phyloP scores from a whole-genome alignment of 2,797 vertebrate species.

The Centroberyx gerrardi region DNA sequence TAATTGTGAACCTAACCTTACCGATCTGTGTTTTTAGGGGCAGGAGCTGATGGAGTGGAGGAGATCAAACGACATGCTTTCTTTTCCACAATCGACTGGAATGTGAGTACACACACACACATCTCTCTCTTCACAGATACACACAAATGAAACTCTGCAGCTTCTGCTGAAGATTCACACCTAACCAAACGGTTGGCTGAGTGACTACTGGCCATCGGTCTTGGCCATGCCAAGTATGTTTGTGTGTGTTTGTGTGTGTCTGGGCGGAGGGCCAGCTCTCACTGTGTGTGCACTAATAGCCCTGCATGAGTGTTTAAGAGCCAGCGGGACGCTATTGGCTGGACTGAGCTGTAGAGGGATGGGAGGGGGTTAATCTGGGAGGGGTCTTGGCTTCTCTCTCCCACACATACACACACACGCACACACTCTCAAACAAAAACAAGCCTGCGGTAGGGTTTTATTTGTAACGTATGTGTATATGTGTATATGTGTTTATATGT shows the following conservation, averaged over 20 bases:
- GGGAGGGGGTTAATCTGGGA: slow-evolving; percentile 75
- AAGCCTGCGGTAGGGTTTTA: slow-evolving; percentile 34
- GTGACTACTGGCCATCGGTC: slow-evolving; percentile 72
- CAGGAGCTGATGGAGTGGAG: slow-evolving; percentile 96
- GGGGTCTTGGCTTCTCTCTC: slow-evolving; percentile 56
- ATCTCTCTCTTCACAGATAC: slow-evolving; percentile 13
- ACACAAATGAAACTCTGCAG: slow-evolving; percentile 60
- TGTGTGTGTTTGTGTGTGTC: slow-evolving; percentile 63
- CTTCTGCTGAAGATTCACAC: slow-evolving; percentile 82
- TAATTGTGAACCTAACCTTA: slow-evolving; percentile 52
- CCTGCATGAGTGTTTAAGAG: slow-evolving; percentile 79
- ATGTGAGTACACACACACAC: slow-evolving; percentile 87
- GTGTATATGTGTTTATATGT: slow-evolving; percentile 9
- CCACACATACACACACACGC: slow-evolving; percentile 47
- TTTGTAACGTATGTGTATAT: slow-evolving; percentile 38
- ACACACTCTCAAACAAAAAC: slow-evolving; percentile 17
- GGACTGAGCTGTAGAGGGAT: slow-evolving; percentile 58
- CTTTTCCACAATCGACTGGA: slow-evolving; percentile 99
- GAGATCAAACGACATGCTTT: slow-evolving; percentile 98
- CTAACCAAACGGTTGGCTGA: slow-evolving; percentile 78
- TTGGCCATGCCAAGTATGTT: slow-evolving; percentile 62
- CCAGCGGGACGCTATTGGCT: slow-evolving; percentile 80
- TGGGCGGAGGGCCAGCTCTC: slow-evolving; percentile 82
- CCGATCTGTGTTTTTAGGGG: slow-evolving; percentile 85
- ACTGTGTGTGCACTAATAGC: slow-evolving; percentile 81